These are phyloP conservation scores for Pseudorectes ferrugineus DNA, from an alignment of 2,113 vertebrate species.

Conservation along the genomic window DNA sequence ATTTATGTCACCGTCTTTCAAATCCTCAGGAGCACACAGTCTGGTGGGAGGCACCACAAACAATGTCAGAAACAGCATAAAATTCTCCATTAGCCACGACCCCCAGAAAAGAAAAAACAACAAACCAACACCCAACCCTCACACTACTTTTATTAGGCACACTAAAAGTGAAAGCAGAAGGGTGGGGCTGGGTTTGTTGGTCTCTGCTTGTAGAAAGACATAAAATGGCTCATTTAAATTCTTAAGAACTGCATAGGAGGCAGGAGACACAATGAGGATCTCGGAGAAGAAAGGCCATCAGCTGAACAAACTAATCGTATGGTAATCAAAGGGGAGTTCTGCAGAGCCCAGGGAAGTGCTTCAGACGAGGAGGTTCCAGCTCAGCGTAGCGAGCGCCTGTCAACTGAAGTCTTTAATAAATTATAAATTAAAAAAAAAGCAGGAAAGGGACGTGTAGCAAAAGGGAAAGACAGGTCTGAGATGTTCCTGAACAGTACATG, in stretches of 20 bases:
- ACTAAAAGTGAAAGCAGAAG: slow-evolving; percentile 76
- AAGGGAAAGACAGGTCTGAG: background rate
- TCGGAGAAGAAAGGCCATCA: slow-evolving; percentile 76
- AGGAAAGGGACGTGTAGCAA: background rate
- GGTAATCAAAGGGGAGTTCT: slow-evolving; percentile 78
- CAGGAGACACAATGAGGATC: slow-evolving; percentile 80
- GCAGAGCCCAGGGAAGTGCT: slow-evolving; percentile 69
- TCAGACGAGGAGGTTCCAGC: slow-evolving; percentile 65
- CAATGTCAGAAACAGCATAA: slow-evolving; percentile 77
- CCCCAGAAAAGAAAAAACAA: slow-evolving; percentile 59
- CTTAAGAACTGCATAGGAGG: slow-evolving; percentile 79
- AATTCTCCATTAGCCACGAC: slow-evolving; percentile 71
- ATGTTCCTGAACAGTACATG: rapidly evolving
- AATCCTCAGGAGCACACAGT: slow-evolving; percentile 50
- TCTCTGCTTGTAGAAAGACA: slow-evolving; percentile 79
- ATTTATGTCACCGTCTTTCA: slow-evolving; percentile 73
- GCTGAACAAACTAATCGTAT: slow-evolving; percentile 83
- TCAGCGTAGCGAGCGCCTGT: background rate
- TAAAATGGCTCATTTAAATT: slow-evolving; percentile 91
- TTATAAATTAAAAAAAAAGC: slow-evolving; percentile 26
- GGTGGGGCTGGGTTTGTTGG: slow-evolving; percentile 73
- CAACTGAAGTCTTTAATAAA: slow-evolving; percentile 46
- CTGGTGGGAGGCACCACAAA: slow-evolving; percentile 75
- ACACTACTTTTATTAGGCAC: slow-evolving; percentile 74
- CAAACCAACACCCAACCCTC: slow-evolving; percentile 4